A percentile compares a stretch with the other conserved stretches of the same genome.
Conservation (phyloP, 2,888 invertebrate genomes). For the Ormyrus nitidulus region DNA sequence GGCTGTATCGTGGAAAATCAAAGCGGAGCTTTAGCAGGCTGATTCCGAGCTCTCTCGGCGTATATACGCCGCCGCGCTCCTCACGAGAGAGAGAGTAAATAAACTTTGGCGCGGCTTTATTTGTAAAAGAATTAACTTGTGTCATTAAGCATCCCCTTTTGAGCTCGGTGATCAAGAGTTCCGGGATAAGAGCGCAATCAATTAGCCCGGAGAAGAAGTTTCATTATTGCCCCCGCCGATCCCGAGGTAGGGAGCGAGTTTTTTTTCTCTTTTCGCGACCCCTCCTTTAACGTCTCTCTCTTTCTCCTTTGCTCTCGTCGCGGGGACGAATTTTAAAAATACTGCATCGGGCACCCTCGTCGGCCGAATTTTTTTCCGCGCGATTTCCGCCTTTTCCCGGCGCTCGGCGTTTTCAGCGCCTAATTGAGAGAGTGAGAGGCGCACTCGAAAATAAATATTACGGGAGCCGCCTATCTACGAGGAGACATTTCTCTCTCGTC, state of each 20-base stretch:
- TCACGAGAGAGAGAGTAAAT: background rate
- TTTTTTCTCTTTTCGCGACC: background rate
- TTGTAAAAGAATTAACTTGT: constrained; percentile 13
- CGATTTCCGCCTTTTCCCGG: constrained; percentile 57
- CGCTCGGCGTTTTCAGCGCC: constrained; percentile 51
- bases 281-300: background rate
- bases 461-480: background rate
- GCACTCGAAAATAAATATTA: constrained; percentile 30
- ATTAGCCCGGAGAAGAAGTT: constrained; percentile 17
- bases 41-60: too few species aligned
- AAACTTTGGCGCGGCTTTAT: constrained; percentile 5
- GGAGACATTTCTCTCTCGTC: constrained; percentile 20
- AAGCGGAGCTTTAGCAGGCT: too few species aligned
- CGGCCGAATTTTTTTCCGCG: constrained; percentile 36
- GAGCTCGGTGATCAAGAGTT: constrained; percentile 17
- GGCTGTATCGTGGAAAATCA: too few species aligned
- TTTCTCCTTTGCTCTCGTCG: too few species aligned
- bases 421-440: constrained; percentile 56
- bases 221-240: constrained; percentile 1
- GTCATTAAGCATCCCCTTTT: constrained; percentile 17
- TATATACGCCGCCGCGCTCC: too few species aligned
- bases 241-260: constrained; percentile 5
- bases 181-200: constrained; percentile 24
- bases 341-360: background rate
- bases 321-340: constrained; percentile 18